These are phyloP conservation scores for Aphis craccivora DNA, from an alignment of 1,140 invertebrate species.

Conservation along the genomic window DNA sequence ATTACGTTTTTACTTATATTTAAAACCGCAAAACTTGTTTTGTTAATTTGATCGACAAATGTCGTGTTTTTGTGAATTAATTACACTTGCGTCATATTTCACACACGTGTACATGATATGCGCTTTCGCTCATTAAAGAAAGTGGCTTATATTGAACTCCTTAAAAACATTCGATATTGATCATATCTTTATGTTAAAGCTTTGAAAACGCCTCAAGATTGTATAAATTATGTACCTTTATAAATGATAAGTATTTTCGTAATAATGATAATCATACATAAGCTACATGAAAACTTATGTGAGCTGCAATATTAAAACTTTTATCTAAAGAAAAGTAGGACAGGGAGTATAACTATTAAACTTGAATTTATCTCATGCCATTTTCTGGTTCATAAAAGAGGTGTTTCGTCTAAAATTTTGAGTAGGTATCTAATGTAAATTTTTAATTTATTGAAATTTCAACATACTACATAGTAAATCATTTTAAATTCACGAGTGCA, in stretches of 20 bases:
- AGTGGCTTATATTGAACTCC: not conserved
- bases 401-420: not conserved
- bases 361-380: not conserved
- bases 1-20: not conserved
- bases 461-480: too few species aligned
- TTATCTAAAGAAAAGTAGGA: not conserved
- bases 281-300: not conserved
- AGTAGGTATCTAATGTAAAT: too few species aligned
- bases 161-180: not conserved
- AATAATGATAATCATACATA: not conserved
- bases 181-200: not conserved
- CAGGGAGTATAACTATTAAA: not conserved
- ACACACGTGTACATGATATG: too few species aligned
- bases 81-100: not conserved
- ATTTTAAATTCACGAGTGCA: too few species aligned
- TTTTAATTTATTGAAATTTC: too few species aligned
- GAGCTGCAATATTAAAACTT: not conserved
- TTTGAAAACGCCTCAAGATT: not conserved
- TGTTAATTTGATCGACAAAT: not conserved
- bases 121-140: not conserved
- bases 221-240: not conserved
- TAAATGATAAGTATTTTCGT: not conserved
- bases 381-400: not conserved
- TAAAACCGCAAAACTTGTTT: not conserved
- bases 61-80: not conserved